Base-by-base conservation (phyloP, 2,113 vertebrate species). In the Notothenia coriiceps region DNA sequence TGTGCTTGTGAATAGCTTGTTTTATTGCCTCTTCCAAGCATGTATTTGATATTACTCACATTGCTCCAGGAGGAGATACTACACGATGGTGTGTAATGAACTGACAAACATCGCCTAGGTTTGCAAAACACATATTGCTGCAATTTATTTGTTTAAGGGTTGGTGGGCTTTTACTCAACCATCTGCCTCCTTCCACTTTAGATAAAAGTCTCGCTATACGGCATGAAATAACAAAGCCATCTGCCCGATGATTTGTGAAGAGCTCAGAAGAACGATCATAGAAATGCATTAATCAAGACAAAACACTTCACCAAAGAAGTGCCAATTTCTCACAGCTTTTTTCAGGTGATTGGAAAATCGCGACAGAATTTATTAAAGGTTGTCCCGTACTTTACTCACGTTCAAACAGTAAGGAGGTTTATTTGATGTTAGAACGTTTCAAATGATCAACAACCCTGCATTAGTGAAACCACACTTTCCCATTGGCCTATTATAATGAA, bases 11-110 rank as follows among this genome's bases (percentile, higher is more conserved):
- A 55, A 35, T 22, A 43, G 35, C 52, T 12, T 78, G 17, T 47
- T 50, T 13, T 22, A 52, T 67, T 59, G 33, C 17, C 46, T 61
- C 44, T 66, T 46, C 33, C 57, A 8, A 50, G 7, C 2, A 35
- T 77, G 50, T 76, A 40, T 69, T 88, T 62, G 25, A 33, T 74
- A 63, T 65, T 51, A 33, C 49, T 77, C 57, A 50, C 56, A 52
- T 63, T 6, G 8, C 22, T 56, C 14, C 2, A 25, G 46, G 14
- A 64, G 52, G 51, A 52, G 44, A 10, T 4, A 72, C 20, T 44
- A 50, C 11, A 59, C 10, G 7, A 25, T 52, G 20, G 44, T 8
- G 18, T 70, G 29, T 69, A 68, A 67, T 72, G n/a, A 72, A 22
- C 35, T 44, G 51, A 73, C 35, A 69, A 62, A 44, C 43, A 49